Conservation (phyloP, 2,113 vertebrate species). For the Taxidea taxus region DNA sequence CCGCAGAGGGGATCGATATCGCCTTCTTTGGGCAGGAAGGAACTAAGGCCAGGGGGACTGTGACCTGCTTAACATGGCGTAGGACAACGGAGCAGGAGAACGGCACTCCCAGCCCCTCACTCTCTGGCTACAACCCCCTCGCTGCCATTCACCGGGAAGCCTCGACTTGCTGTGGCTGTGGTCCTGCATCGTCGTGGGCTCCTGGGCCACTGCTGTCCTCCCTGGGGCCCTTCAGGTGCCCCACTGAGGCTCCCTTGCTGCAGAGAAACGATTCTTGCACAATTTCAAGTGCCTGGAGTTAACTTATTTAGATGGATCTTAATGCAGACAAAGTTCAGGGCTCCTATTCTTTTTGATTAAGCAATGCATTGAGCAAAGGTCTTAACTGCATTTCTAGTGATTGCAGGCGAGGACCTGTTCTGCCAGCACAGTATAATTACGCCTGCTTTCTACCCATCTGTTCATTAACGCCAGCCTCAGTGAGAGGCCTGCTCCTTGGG, state of each 20-base stretch:
- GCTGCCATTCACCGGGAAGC: not conserved
- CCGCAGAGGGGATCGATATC: not conserved
- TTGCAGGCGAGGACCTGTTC: slow-evolving; percentile 80
- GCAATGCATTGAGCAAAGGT: slow-evolving; percentile 76
- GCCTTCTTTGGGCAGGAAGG: not conserved
- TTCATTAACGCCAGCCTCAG: slow-evolving; percentile 81
- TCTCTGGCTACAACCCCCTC: not conserved
- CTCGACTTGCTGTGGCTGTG: not conserved
- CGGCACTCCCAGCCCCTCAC: rapidly evolving
- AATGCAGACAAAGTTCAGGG: slow-evolving; percentile 77
- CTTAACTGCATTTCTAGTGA: slow-evolving; percentile 81
- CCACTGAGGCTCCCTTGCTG: not conserved
- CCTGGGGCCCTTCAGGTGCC: not conserved
- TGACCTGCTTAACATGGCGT: not conserved
- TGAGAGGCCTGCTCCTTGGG: slow-evolving; percentile 81
- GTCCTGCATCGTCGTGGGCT: not conserved
- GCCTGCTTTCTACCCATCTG: slow-evolving; percentile 79
- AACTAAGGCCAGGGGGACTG: not conserved
- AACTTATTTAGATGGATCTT: slow-evolving; percentile 73
- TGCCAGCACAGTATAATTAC: slow-evolving; percentile 83
- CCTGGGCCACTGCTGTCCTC: not conserved
- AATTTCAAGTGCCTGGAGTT: slow-evolving; percentile 72
- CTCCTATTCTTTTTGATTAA: slow-evolving; percentile 80
- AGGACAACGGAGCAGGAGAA: not conserved
- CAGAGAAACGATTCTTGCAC: not conserved